phyloP scores from a whole-genome alignment of 2,797 vertebrate species.

The Eupleurogrammus muticus region DNA sequence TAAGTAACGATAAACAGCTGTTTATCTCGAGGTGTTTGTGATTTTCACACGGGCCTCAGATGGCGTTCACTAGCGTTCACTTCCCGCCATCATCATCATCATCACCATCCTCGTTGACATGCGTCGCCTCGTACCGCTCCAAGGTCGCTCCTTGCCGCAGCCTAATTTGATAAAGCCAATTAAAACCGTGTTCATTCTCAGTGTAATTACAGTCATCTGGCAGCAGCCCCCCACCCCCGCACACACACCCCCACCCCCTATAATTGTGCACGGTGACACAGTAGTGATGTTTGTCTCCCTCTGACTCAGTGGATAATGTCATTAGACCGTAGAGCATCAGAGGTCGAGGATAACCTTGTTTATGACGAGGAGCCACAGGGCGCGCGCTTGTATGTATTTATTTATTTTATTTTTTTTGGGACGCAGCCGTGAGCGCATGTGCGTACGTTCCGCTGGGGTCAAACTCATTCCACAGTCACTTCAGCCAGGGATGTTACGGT shows the following conservation, averaged over 20 bases:
- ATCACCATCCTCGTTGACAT: slow-evolving; percentile 26
- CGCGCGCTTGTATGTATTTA: slow-evolving; percentile 20
- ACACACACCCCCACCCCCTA: no score
- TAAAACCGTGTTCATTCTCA: slow-evolving; percentile 67
- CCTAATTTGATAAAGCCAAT: slow-evolving; percentile 65
- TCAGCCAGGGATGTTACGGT: no score
- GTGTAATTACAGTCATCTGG: slow-evolving; percentile 76
- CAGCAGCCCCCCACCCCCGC: slow-evolving; percentile 34
- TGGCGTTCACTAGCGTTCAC: background rate
- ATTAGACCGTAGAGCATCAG: slow-evolving; percentile 40
- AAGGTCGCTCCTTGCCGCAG: slow-evolving; percentile 39
- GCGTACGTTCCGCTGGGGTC: slow-evolving; percentile 1
- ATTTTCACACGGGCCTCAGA: slow-evolving; percentile 11
- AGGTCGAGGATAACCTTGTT: slow-evolving; percentile 46
- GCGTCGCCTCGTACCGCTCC: slow-evolving; percentile 25
- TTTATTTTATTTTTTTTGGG: no score
- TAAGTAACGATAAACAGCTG: no score
- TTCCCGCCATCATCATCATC: slow-evolving; percentile 5
- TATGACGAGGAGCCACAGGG: slow-evolving; percentile 22
- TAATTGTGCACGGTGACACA: slow-evolving; percentile 54
- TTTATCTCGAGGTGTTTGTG: background rate
- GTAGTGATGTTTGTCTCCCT: slow-evolving; percentile 49
- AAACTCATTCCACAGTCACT: slow-evolving; percentile 10
- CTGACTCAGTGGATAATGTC: slow-evolving; percentile 46
- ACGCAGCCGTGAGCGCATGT: slow-evolving; percentile 5